Conservation (phyloP, 2,113 vertebrate species). For the Callocephalon fimbriatum region DNA sequence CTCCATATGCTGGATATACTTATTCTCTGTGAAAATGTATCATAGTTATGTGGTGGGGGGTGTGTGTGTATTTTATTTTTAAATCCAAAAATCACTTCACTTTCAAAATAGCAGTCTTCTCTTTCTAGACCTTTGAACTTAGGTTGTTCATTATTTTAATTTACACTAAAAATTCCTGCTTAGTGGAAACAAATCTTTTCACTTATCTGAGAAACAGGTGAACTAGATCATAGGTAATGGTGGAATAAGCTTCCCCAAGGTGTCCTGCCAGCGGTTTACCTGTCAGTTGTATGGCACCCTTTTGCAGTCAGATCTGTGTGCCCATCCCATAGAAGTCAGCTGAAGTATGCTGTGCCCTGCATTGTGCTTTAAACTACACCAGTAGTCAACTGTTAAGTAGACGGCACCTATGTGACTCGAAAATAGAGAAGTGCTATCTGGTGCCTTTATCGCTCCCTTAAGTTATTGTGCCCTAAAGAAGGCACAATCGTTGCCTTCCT, state of each 20-base stretch:
- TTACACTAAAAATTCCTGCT: not conserved
- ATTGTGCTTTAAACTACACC: not conserved
- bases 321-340: too few species aligned
- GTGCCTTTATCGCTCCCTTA: not conserved
- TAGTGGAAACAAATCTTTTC: not conserved
- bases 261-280: not conserved
- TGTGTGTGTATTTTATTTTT: not conserved
- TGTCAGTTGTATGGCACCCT: rapidly evolving
- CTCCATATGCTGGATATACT: conserved; percentile 22
- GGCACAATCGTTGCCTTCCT: not conserved
- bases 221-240: not conserved
- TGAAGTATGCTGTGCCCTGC: not conserved
- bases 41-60: not conserved
- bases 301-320: not conserved
- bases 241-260: not conserved
- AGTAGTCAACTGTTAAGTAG: not conserved
- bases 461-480: not conserved
- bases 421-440: not conserved
- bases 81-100: not conserved
- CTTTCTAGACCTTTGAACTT: not conserved
- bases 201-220: not conserved
- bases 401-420: not conserved
- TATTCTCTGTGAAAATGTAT: conserved; percentile 25
- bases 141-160: not conserved
- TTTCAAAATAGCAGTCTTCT: not conserved